These are phyloP conservation scores for Caenorhabditis virilis DNA, from an alignment of 2,888 invertebrate genomes.

Conservation along the genomic window DNA sequence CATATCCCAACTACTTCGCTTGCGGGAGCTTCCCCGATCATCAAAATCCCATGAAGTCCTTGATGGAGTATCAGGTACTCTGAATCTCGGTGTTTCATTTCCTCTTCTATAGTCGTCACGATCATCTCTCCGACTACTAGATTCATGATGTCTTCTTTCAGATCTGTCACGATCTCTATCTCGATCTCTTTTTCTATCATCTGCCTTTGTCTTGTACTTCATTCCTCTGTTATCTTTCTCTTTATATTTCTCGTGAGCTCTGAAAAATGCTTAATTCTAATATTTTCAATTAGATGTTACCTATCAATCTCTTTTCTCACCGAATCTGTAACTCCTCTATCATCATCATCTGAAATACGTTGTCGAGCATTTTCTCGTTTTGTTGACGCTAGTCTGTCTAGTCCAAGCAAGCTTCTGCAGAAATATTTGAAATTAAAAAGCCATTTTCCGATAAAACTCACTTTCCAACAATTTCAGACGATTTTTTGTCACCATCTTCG, in stretches of 20 bases:
- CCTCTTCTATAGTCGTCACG: constrained; percentile 6
- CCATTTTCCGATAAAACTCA: no score
- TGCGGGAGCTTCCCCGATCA: constrained; percentile 26
- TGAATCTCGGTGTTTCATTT: constrained; percentile 52
- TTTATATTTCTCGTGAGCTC: constrained; percentile 38
- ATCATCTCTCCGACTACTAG: constrained; percentile 15
- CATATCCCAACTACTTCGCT: constrained; percentile 81
- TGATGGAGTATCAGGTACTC: constrained; percentile 62
- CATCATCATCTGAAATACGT: constrained; percentile 47
- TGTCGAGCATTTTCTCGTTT: constrained; percentile 61
- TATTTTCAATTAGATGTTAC: constrained; percentile 20
- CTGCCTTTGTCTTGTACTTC: constrained; percentile 29
- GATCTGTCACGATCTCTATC: constrained; percentile 26
- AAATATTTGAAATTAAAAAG: no score
- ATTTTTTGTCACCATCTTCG: constrained; percentile 6
- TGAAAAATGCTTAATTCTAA: constrained; percentile 1
- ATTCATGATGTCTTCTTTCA: constrained; percentile 30
- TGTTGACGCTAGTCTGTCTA: constrained; percentile 70
- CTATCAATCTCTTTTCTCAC: constrained; percentile 52
- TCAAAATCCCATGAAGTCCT: constrained; percentile 63
- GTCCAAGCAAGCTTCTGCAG: constrained; percentile 69
- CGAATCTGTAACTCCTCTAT: constrained; percentile 50
- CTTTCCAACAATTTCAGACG: no score
- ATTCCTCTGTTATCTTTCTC: constrained; percentile 39
- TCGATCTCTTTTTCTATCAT: constrained; percentile 20